These are phyloP conservation scores for Leptopilina drosophilae DNA, from an alignment of 2,888 invertebrate species.

Conservation along the genomic window DNA sequence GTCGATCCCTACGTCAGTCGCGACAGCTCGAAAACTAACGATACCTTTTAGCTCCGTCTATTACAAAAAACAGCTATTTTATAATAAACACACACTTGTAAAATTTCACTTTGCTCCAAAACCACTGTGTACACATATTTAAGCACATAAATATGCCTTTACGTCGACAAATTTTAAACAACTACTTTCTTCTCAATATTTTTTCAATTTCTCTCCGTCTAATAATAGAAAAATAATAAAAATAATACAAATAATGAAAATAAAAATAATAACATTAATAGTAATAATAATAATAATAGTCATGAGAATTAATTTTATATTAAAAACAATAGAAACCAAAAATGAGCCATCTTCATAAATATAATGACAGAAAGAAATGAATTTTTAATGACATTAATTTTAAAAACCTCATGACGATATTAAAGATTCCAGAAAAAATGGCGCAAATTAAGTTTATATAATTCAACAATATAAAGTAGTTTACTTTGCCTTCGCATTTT, in stretches of 20 bases:
- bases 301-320: too few relatives aligned
- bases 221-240: too few relatives aligned
- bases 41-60: constrained; percentile 39
- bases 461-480: not conserved
- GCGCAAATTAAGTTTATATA: not conserved
- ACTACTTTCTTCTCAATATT: not conserved
- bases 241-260: too few relatives aligned
- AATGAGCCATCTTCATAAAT: too few relatives aligned
- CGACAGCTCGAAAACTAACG: constrained; percentile 44
- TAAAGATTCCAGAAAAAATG: too few relatives aligned
- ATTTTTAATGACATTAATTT: too few relatives aligned
- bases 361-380: too few relatives aligned
- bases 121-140: not conserved
- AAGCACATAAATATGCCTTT: not conserved
- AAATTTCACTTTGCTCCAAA: not conserved
- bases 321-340: too few relatives aligned
- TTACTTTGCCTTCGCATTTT: not conserved
- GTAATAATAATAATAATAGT: too few relatives aligned
- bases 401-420: too few relatives aligned
- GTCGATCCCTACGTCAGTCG: constrained; percentile 46
- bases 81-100: not conserved
- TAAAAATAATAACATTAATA: too few relatives aligned
- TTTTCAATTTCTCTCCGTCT: too few relatives aligned
- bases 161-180: not conserved
- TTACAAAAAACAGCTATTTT: not conserved